A percentile compares a stretch with the other conserved stretches of the same genome.
Evolutionary conservation across 2,888 invertebrate genomes (phyloP).

Genomic region (Sminthurinus aureus): DNA sequence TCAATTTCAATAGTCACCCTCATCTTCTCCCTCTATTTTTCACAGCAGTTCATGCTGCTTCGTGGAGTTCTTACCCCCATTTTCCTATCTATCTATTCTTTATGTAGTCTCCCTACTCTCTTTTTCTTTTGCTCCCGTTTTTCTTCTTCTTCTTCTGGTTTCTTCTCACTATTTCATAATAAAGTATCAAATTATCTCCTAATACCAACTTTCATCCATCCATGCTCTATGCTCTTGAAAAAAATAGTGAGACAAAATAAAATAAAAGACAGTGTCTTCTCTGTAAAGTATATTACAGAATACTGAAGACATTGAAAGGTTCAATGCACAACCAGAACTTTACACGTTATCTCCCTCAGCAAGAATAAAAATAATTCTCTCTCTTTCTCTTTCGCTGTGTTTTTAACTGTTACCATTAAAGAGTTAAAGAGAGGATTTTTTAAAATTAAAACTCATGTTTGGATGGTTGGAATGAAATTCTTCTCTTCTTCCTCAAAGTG

Average conservation of each 20-base stretch:
- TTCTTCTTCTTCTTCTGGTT: not conserved
- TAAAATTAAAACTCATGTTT: not conserved
- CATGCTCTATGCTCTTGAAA: not conserved
- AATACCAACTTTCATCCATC: not conserved
- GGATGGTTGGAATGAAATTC: not conserved
- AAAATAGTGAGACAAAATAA: not conserved
- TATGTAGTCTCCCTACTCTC: not conserved
- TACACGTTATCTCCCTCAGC: no score
- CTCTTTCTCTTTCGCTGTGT: no score
- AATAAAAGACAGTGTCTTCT: not conserved
- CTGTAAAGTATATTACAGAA: not conserved
- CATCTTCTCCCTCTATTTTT: slow-evolving; percentile 15
- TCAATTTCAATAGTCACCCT: slow-evolving; percentile 33
- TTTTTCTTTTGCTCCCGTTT: not conserved
- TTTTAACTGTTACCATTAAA: no score
- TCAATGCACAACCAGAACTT: not conserved
- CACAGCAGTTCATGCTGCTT: slow-evolving; percentile 36
- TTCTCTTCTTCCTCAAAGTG: not conserved
- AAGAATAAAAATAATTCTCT: no score
- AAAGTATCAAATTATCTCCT: slow-evolving; percentile 18
- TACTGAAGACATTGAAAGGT: not conserved
- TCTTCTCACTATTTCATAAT: not conserved
- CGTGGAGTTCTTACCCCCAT: not conserved
- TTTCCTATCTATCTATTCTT: no score
- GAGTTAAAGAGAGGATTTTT: not conserved